These are phyloP conservation scores for Meandrusa payeni DNA, from an alignment of 2,888 invertebrate species.

Conservation along the genomic window DNA sequence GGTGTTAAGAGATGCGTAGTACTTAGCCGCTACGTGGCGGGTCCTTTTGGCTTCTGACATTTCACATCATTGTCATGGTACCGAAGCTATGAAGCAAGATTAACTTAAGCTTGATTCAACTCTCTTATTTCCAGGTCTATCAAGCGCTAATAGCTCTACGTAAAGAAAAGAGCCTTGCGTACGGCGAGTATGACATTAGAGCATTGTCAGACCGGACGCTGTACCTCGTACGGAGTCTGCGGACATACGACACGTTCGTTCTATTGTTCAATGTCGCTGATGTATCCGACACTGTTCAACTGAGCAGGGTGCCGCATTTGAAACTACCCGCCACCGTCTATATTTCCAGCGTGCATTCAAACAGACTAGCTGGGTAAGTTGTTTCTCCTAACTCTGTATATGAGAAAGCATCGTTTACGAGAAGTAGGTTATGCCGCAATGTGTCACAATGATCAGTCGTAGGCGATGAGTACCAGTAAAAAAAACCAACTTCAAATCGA, in stretches of 20 bases:
- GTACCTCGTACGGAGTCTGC: conserved; percentile 37
- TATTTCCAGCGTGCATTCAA: conserved; percentile 45
- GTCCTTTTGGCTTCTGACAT: too few species aligned
- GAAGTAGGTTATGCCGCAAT: too few species aligned
- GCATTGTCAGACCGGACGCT: conserved; percentile 48
- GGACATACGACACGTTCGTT: conserved; percentile 39
- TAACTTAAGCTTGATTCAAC: too few species aligned
- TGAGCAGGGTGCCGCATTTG: conserved; percentile 40
- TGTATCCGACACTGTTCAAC: conserved; percentile 47
- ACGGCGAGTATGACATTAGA: conserved; percentile 62
- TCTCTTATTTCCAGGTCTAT: conserved; percentile 65
- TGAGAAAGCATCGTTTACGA: too few species aligned
- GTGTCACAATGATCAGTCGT: too few species aligned
- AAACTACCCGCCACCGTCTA: conserved; percentile 41
- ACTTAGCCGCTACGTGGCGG: too few species aligned
- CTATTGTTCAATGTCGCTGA: conserved; percentile 73
- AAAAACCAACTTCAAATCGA: too few species aligned
- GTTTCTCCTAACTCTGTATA: too few species aligned
- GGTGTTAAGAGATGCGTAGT: too few species aligned
- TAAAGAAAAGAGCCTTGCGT: conserved; percentile 43
- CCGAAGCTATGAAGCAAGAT: too few species aligned
- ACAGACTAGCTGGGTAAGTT: conserved; percentile 40
- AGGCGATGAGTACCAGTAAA: neutral
- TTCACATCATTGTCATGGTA: too few species aligned
- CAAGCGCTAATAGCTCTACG: conserved; percentile 75